Conservation (phyloP, 2,888 invertebrate species). For the Drosophila acutilabella region DNA sequence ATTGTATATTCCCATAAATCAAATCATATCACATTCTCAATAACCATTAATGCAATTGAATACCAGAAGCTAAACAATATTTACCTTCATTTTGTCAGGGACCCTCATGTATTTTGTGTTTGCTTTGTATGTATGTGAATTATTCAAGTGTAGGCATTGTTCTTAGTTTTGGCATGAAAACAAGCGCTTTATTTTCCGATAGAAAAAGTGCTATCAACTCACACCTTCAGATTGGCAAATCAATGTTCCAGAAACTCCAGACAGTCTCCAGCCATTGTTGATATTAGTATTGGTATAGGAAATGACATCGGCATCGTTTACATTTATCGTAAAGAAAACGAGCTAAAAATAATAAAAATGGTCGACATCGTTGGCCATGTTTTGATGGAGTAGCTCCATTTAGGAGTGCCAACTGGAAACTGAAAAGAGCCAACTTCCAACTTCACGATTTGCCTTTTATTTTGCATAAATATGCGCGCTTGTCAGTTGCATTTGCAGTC, state of each 20-base stretch:
- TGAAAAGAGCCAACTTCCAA: constrained; percentile 16
- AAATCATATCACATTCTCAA: constrained; percentile 4
- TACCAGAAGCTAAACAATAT: constrained; percentile 49
- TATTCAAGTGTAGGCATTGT: constrained; percentile 37
- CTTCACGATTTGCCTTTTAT: constrained; percentile 74
- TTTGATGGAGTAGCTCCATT: constrained; percentile 67
- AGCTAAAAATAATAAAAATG: constrained; percentile 1
- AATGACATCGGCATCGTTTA: constrained; percentile 39
- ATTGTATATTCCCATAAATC: constrained; percentile 19
- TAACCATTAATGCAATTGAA: constrained; percentile 60
- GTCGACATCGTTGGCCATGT: constrained; percentile 45
- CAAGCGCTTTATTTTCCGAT: constrained; percentile 30
- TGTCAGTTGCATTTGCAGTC: constrained; percentile 67
- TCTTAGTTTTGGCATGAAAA: constrained; percentile 65
- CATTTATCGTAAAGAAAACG: constrained; percentile 14
- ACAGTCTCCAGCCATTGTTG: constrained; percentile 46
- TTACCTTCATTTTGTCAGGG: constrained; percentile 48
- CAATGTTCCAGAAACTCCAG: constrained; percentile 64
- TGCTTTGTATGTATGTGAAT: constrained; percentile 13
- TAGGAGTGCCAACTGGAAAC: constrained; percentile 50
- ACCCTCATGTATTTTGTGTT: constrained; percentile 13
- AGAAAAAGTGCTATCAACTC: constrained; percentile 15
- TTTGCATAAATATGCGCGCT: constrained; percentile 71
- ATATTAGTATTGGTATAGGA: constrained; percentile 44
- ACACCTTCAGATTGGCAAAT: constrained; percentile 30